Base-by-base conservation (phyloP, 2,113 vertebrate genomes). In the Desmodus rotundus region DNA sequence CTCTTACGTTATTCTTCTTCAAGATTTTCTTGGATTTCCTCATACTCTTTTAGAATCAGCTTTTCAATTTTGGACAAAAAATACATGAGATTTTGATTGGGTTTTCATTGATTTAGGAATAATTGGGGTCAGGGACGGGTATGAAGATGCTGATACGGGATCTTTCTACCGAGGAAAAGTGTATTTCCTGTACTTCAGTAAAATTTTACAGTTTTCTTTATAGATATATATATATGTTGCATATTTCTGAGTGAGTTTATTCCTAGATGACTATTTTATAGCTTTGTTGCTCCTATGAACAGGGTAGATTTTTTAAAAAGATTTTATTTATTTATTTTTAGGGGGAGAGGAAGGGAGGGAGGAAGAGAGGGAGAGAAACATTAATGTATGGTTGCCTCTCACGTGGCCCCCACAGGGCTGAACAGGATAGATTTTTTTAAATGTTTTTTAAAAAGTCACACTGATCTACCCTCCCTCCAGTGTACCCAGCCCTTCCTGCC, bases 21-120 rank as follows among this genome's bases (percentile, higher is more conserved):
- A 93, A 77, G 20, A 72, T 93, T 82, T 61, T 89, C 56, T 93
- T 89, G 28, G 12, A 36, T 89, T 96, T 85, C 52, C 86, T 89
- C 90, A 45, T 96, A 11, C 15, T 86, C 16, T 89, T 89, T 89
- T 93, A 86, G 52, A 70, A 77, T 87, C 58, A 72, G 2, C 38
- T 41, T 36, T 3, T 82, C 73, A 50, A 5, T 95, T 82, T 72
- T 41, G 24, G 26, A 56, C 24, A 87, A 81, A 93, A 86, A 67
- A 63, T 63, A 26, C 89, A 61, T 80, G 52, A 74, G 45, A 87
- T 91, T 95, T 95, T 58, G 67, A 78, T 36, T 85, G 52, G 50
- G 20, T 93, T 83, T 84, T 28, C 68, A 77, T 52, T 76, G 67
- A 87, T 20, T 93, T 93, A 54, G 43, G 58, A 80, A 74, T 82